phyloP scores from a whole-genome alignment of 2,888 invertebrate genomes.

The Herminia tarsipennalis region DNA sequence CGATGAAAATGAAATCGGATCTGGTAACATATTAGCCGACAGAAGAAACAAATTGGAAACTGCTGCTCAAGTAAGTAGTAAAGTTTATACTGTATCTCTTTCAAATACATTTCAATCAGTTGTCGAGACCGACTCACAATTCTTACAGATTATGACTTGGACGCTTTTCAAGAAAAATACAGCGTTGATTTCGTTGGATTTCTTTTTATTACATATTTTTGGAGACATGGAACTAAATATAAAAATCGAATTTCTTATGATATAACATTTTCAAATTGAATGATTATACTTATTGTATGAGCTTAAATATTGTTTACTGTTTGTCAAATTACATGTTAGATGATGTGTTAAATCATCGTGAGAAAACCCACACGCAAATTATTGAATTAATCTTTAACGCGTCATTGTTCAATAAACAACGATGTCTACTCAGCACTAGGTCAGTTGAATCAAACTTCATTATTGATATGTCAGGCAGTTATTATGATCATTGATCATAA shows the following conservation, averaged over 20 bases:
- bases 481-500: too few relatives aligned
- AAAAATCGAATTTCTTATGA: too few relatives aligned
- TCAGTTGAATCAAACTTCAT: too few relatives aligned
- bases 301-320: too few relatives aligned
- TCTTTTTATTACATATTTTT: neutral
- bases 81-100: neutral
- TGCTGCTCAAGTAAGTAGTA: conserved; percentile 79
- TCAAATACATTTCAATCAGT: neutral
- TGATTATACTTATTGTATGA: too few relatives aligned
- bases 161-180: conserved; percentile 14
- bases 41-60: conserved; percentile 84
- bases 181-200: conserved; percentile 1
- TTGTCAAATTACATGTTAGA: neutral
- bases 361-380: neutral
- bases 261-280: too few relatives aligned
- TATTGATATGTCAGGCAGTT: too few relatives aligned
- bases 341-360: neutral
- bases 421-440: too few relatives aligned
- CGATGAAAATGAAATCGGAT: conserved; percentile 72
- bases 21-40: conserved; percentile 75
- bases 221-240: too few relatives aligned
- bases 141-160: conserved; percentile 5
- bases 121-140: neutral
- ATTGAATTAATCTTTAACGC: too few relatives aligned
- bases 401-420: too few relatives aligned